Base-by-base conservation (phyloP, 1,140 invertebrate species). In the Cecropterus lyciades region DNA sequence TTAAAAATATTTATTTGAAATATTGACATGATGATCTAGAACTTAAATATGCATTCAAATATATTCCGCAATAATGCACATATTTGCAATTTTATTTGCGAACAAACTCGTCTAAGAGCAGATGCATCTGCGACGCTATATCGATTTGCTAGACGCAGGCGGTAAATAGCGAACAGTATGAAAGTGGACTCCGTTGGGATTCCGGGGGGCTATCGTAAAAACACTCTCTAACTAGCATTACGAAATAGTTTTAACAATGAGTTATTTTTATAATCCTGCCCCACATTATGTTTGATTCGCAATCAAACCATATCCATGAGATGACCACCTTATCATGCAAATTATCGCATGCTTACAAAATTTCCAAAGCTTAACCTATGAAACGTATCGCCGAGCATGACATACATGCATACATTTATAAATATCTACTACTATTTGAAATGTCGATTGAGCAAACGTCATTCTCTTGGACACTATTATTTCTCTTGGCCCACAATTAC, bases 101-200 rank as follows among this genome's bases (percentile, higher is more conserved):
- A 74, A 73, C 67, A 71, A 77, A 82, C 68, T 82, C 77, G 77
- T 79, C 72, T 73, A 75, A 75, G 71, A 67, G 64, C 60, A 71
- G 69, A 71, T 81, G 78, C 84, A 87, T 83, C 79, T 84, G 81
- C 75, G 76, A 77, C 79, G 74, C 67, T 73, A 80, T 86, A 89
- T 89, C 84, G 86, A 87, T 89, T 88, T 78, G 75, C 72, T 65
- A 80, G 72, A 72, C 75, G 70, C 73, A 76, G 66, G 79, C 80
- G 70, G 82, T 87, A 85, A 84, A 85, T 85, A 87, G 81, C 66
- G 76, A 83, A 81, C 71, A 73, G 73, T 85, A 84, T 85, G 77
- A 75, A 81, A 88, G 79, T 88, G 67, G 78, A 83, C 69, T 80
- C 84, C 79, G 65, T 75, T 67, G 83, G 79, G 83, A 81, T 67